Evolutionary conservation across 2,888 invertebrate genomes (phyloP).

Genomic region (Xestia rhomboidea): DNA sequence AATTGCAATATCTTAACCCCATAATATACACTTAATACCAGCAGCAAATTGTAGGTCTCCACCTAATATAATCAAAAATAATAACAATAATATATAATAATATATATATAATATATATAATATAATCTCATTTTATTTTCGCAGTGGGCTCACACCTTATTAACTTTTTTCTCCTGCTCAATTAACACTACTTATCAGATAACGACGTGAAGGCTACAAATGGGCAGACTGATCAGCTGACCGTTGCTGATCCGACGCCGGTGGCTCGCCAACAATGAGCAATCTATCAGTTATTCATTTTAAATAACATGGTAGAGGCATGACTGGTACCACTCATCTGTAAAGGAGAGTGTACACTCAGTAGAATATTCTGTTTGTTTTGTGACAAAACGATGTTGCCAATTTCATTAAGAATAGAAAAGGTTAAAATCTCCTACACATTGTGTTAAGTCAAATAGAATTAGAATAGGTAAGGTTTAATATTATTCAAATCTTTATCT

Average conservation of each 20-base stretch:
- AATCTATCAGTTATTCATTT: slow-evolving; percentile 45
- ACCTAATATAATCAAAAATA: too few species aligned
- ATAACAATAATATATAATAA: too few species aligned
- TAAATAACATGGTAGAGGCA: slow-evolving; percentile 21
- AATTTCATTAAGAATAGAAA: not conserved
- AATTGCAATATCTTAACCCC: slow-evolving; percentile 7
- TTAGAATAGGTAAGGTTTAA: not conserved
- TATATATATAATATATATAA: too few species aligned
- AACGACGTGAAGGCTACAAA: slow-evolving; percentile 40
- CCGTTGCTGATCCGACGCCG: slow-evolving; percentile 12
- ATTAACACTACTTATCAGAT: slow-evolving; percentile 39
- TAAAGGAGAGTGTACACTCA: slow-evolving; percentile 38
- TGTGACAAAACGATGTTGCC: not conserved
- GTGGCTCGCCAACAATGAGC: slow-evolving; percentile 47
- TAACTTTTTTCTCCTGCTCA: not conserved
- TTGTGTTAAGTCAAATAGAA: not conserved
- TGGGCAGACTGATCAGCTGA: slow-evolving; percentile 32
- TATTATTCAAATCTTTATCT: not conserved
- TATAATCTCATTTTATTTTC: slow-evolving; percentile 32
- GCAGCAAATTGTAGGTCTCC: slow-evolving; percentile 16
- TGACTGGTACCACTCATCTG: slow-evolving; percentile 1
- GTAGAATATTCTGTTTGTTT: not conserved
- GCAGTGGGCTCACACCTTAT: not conserved
- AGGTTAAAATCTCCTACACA: not conserved
- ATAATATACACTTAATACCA: not conserved